phyloP scores from a whole-genome alignment of 2,888 invertebrate species.

The Ectemnius lituratus region DNA sequence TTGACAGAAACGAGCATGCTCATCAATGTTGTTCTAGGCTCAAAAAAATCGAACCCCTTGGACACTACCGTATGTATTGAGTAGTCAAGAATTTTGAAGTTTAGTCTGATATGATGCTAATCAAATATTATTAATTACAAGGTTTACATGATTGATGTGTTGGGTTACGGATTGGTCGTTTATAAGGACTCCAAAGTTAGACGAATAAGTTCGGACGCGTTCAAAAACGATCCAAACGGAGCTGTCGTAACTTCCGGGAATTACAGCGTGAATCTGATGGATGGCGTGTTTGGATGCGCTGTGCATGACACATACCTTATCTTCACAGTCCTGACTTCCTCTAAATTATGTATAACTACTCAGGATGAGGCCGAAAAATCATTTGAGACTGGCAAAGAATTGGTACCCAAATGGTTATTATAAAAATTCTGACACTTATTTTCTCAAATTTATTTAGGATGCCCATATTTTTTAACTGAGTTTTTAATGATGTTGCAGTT shows the following conservation, averaged over 20 bases:
- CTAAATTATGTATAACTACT: conserved; percentile 40
- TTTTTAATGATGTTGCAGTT: conserved; percentile 3
- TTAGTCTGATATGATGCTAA: background rate
- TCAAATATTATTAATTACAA: background rate
- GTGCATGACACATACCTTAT: too few species aligned
- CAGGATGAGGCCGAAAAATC: background rate
- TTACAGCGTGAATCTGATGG: conserved; percentile 83
- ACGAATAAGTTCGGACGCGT: conserved; percentile 57
- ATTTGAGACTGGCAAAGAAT: background rate
- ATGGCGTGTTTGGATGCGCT: conserved; percentile 83
- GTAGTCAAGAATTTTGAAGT: background rate
- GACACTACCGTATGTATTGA: too few species aligned
- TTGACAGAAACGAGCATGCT: conserved; percentile 34
- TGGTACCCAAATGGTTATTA: too few species aligned
- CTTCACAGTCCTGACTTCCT: conserved; percentile 63
- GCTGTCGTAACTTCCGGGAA: conserved; percentile 73
- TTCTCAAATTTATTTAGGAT: background rate
- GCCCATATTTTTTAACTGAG: background rate
- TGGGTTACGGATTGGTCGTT: conserved; percentile 82
- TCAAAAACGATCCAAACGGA: conserved; percentile 39
- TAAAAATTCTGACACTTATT: background rate
- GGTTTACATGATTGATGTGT: conserved; percentile 85
- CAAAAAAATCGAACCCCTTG: too few species aligned
- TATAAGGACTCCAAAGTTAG: conserved; percentile 77
- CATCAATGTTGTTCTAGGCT: too few species aligned